Base-by-base conservation (phyloP, 1,140 invertebrate genomes). In the Polypedilum pembai region DNA sequence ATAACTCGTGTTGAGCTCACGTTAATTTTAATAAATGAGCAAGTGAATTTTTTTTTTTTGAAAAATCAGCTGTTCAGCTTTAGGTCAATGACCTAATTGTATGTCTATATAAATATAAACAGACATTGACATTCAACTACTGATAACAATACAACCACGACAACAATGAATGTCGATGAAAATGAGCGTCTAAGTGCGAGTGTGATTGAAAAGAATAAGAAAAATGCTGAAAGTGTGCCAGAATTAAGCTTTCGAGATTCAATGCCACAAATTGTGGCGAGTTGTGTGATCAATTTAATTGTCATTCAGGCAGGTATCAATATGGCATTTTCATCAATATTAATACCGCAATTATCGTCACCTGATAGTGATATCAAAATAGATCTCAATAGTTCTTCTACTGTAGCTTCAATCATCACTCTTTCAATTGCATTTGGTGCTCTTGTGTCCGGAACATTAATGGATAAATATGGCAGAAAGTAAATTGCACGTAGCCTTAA, bases 401-500 rank as follows among this genome's bases (percentile, higher is more conserved):
- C 84, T 82, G 73, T 76, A 88, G 87, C 86, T 15, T 87, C 86
- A 79, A 80, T 87, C 21, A 83, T 86, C 3, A 84, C 85, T 18
- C 82, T 88, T 76, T 80, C 84, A 0, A 79, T 85, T 2, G 86
- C 86, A 3, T 74, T 87, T 40, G 87, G 87, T 21, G 83, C 86
- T 0, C 74, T 86, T 0, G 73, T 84, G 3, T 80, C 83, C 40
- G 85, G 88, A 2, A 85, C 84, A 41, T 75, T 88, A n/a, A 88
- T 90, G 83, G 89, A 91, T 78, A 83, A 81, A 78, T 85, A 86
- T 77, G 90, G 90, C 1, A 79, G 90, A 7, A 90, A 87, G 80
- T 79, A 75, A 56, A n/a, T 15, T n/a, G 1, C 45, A 56, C 15
- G 45, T 56, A 4, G 4, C 12, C 45, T n/a, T 15, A 15, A 56